phyloP scores from a whole-genome alignment of 2,113 vertebrate genomes.

The Nothocercus julius region DNA sequence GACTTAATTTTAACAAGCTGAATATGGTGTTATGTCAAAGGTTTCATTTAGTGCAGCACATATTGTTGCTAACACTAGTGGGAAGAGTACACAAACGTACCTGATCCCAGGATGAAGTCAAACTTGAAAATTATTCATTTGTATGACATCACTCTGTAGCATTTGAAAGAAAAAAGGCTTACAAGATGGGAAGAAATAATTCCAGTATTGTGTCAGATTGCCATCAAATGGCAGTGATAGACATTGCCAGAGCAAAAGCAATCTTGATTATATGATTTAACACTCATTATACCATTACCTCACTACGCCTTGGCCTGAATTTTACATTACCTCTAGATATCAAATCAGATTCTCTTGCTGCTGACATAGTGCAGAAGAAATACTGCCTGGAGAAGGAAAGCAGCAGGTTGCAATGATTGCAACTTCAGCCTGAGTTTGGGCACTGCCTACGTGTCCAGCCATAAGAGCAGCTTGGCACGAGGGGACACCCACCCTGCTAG shows the following conservation, averaged over 20 bases:
- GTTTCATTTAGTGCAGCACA: not conserved
- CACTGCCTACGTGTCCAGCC: not conserved
- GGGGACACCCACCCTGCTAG: too few relatives aligned
- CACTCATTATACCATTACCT: not conserved
- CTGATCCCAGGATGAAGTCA: not conserved
- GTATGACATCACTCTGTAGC: not conserved
- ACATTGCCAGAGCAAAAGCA: not conserved
- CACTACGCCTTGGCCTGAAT: not conserved
- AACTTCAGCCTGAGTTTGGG: not conserved
- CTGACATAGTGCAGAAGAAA: not conserved
- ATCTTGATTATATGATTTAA: not conserved
- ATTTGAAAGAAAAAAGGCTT: not conserved
- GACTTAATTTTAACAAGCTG: not conserved
- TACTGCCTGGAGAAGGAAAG: not conserved
- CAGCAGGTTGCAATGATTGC: not conserved
- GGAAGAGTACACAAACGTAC: not conserved
- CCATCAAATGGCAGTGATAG: not conserved
- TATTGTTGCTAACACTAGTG: not conserved
- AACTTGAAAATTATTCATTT: not conserved
- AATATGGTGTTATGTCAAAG: not conserved
- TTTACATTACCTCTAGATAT: rapidly evolving
- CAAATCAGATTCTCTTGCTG: not conserved
- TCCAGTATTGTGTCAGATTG: not conserved
- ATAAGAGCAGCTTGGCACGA: rapidly evolving
- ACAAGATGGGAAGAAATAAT: not conserved